phyloP scores from a whole-genome alignment of 1,140 invertebrate genomes.

The Oncopodura yosiiana region DNA sequence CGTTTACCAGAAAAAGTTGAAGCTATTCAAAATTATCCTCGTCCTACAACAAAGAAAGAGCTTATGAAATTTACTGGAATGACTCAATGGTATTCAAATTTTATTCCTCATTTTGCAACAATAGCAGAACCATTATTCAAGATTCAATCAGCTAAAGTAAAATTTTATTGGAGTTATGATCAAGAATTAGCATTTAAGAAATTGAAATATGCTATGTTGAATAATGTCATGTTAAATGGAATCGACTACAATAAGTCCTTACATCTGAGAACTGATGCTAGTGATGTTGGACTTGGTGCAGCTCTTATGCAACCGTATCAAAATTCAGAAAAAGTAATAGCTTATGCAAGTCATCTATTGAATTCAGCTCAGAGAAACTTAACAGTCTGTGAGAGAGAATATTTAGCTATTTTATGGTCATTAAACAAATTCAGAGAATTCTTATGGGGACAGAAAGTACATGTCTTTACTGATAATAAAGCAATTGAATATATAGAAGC shows the following conservation, averaged over 20 bases:
- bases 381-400: background rate
- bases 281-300: constrained; percentile 10
- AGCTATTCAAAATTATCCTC: constrained; percentile 28
- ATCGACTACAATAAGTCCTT: constrained; percentile 1
- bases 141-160: background rate
- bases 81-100: constrained; percentile 19
- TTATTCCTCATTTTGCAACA: constrained; percentile 21
- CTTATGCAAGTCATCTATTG: background rate
- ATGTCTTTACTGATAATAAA: too few relatives aligned
- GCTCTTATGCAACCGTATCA: background rate
- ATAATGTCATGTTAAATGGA: background rate
- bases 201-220: constrained; percentile 22
- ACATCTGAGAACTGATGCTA: constrained; percentile 11
- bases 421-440: background rate
- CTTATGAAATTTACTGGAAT: constrained; percentile 19
- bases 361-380: background rate
- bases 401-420: background rate
- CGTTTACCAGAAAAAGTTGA: constrained; percentile 27
- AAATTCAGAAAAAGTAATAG: background rate
- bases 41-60: constrained; percentile 19
- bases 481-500: too few relatives aligned
- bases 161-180: constrained; percentile 25
- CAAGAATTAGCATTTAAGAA: constrained; percentile 29
- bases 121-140: constrained; percentile 12
- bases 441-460: too few relatives aligned